phyloP scores from a whole-genome alignment of 1,140 invertebrate genomes.

The Phenacoccus solenopsis region DNA sequence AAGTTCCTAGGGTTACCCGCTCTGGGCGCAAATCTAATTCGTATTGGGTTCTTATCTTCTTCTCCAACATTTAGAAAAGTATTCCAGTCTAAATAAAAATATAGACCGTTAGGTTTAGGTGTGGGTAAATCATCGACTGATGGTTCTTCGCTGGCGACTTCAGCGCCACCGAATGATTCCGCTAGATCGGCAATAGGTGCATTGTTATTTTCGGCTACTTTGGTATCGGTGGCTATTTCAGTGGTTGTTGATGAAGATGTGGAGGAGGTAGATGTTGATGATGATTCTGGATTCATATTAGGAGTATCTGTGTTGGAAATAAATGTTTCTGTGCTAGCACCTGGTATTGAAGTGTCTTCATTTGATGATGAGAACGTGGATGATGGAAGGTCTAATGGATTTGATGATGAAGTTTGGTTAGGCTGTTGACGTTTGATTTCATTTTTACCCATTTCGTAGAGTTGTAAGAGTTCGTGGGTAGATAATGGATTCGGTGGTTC shows the following conservation, averaged over 20 bases:
- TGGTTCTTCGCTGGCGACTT: slow-evolving; percentile 36
- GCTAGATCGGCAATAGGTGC: slow-evolving; percentile 42
- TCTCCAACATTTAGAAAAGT: slow-evolving; percentile 69
- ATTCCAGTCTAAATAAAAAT: slow-evolving; percentile 73
- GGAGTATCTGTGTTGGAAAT: background rate
- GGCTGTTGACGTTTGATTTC: slow-evolving; percentile 36
- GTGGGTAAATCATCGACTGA: slow-evolving; percentile 41
- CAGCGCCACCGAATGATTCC: slow-evolving; percentile 56
- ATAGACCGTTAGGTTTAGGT: slow-evolving; percentile 54
- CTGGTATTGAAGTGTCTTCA: background rate
- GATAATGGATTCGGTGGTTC: slow-evolving; percentile 34
- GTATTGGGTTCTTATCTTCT: slow-evolving; percentile 47
- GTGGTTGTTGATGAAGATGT: background rate
- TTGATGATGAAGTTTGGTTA: background rate
- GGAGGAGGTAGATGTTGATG: background rate
- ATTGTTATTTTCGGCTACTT: background rate
- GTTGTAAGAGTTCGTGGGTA: slow-evolving; percentile 34
- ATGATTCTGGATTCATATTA: background rate
- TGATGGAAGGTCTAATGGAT: slow-evolving; percentile 22
- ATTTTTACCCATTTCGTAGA: slow-evolving; percentile 34
- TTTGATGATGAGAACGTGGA: background rate
- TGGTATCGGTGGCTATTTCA: slow-evolving; percentile 7
- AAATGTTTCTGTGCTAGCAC: background rate
- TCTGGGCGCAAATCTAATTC: slow-evolving; percentile 63
- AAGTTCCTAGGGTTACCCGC: slow-evolving; percentile 62